Percentiles rank a stretch among this genome's conserved stretches.
Evolutionary conservation across 2,113 vertebrate genomes (phyloP).

Genomic region (Pao palembangensis): DNA sequence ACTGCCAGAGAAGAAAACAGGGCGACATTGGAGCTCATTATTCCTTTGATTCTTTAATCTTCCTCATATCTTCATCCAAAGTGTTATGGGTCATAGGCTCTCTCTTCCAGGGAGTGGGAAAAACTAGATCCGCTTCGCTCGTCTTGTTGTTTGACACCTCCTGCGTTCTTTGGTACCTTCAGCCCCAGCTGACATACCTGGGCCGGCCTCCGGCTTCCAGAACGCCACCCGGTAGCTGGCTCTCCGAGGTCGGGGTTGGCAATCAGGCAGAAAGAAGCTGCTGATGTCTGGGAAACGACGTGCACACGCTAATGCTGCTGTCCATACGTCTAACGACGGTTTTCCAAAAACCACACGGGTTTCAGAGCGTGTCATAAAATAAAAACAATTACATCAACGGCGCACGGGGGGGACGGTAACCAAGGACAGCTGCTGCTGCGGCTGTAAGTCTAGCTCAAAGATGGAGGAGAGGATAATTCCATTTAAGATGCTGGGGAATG

Average conservation of each 20-base stretch:
- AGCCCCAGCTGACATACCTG: constrained; percentile 64
- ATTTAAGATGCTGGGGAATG: no score
- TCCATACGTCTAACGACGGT: no score
- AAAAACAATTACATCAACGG: no score
- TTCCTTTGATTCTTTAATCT: constrained; percentile 59
- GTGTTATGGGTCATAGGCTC: constrained; percentile 39
- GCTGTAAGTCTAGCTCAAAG: no score
- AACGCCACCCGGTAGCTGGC: constrained; percentile 6
- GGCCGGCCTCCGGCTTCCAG: constrained; percentile 63
- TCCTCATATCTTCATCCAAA: constrained; percentile 48
- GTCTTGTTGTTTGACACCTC: constrained; percentile 52
- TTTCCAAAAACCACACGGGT: no score
- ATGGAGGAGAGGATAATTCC: no score
- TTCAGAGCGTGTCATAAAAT: no score
- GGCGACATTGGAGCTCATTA: constrained; percentile 53
- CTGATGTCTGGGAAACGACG: no score
- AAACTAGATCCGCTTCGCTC: constrained; percentile 18
- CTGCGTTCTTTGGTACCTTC: constrained; percentile 58
- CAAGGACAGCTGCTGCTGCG: no score
- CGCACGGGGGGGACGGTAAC: no score
- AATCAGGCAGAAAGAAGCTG: no score
- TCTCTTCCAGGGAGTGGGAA: constrained; percentile 19
- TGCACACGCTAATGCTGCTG: neutral
- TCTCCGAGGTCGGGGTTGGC: no score
- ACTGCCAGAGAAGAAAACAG: constrained; percentile 17